Conservation (phyloP, 2,797 vertebrate genomes). For the Sebastes steindachneri region DNA sequence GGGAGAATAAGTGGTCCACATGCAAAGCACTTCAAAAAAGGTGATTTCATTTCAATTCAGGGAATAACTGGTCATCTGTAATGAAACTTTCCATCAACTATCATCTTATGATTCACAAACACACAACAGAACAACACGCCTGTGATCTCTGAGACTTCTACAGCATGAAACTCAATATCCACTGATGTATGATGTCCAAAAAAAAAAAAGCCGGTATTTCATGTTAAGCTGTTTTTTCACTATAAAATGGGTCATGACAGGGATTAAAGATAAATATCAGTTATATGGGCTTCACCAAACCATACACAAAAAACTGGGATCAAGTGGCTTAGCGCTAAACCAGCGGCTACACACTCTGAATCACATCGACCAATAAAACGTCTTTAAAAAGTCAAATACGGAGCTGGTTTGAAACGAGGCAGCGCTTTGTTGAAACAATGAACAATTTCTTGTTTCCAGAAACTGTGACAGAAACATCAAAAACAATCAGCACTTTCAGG, state of each 20-base stretch:
- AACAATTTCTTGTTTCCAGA: neutral
- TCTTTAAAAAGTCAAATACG: neutral
- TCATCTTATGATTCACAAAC: neutral
- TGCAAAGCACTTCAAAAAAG: neutral
- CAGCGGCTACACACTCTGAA: conserved; percentile 6
- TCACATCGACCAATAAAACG: conserved; percentile 1
- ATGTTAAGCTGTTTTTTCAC: conserved; percentile 61
- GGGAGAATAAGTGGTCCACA: neutral
- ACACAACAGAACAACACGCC: neutral
- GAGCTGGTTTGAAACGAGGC: neutral
- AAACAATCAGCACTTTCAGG: neutral
- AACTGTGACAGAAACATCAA: neutral
- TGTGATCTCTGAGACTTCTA: neutral
- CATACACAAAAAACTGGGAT: conserved; percentile 46
- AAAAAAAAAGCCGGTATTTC: conserved; percentile 37
- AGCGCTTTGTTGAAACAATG: neutral
- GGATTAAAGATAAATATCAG: conserved; percentile 79
- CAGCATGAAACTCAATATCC: neutral
- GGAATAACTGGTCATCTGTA: neutral
- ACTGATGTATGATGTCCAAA: conserved; percentile 29
- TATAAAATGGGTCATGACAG: conserved; percentile 75
- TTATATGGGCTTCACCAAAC: conserved; percentile 55
- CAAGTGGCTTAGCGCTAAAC: conserved; percentile 49
- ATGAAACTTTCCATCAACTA: neutral
- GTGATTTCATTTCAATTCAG: neutral